phyloP scores from a whole-genome alignment of 2,888 invertebrate species.

The Aleiodes leptofemur region DNA sequence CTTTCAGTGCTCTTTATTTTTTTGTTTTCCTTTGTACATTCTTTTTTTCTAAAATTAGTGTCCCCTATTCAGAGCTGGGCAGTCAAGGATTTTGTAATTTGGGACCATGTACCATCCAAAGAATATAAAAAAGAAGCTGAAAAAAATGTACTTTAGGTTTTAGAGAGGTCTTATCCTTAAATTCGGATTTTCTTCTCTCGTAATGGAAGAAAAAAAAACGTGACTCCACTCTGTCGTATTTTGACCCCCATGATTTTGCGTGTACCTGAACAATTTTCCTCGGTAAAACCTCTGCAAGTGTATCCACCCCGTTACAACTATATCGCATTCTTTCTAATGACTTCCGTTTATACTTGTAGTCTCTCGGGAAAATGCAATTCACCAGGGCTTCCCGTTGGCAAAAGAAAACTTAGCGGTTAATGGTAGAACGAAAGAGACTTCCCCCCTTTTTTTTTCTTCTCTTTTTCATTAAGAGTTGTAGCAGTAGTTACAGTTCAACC shows the following conservation, averaged over 20 bases:
- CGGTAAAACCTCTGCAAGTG: background rate
- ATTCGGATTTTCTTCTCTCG: no score
- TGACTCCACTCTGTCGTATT: background rate
- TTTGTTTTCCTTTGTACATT: no score
- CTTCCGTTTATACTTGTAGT: background rate
- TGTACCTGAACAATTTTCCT: constrained; percentile 6
- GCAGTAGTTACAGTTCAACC: constrained; percentile 1
- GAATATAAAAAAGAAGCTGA: no score
- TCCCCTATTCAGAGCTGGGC: background rate
- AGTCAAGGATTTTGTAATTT: no score
- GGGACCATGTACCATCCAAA: no score
- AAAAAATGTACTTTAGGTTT: no score
- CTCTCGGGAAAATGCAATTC: constrained; percentile 11
- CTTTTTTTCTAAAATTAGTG: background rate
- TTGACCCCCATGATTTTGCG: constrained; percentile 6
- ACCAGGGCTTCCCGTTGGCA: background rate
- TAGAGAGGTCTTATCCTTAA: no score
- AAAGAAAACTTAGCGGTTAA: constrained; percentile 19
- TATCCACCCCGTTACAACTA: background rate
- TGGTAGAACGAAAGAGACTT: constrained; percentile 5
- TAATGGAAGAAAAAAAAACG: background rate
- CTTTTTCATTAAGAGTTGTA: background rate
- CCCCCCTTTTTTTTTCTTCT: background rate
- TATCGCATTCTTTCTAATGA: constrained; percentile 11
- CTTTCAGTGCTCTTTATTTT: background rate